Evolutionary conservation across 2,113 vertebrate genomes (phyloP).

Genomic region (Limnothrissa miodon): DNA sequence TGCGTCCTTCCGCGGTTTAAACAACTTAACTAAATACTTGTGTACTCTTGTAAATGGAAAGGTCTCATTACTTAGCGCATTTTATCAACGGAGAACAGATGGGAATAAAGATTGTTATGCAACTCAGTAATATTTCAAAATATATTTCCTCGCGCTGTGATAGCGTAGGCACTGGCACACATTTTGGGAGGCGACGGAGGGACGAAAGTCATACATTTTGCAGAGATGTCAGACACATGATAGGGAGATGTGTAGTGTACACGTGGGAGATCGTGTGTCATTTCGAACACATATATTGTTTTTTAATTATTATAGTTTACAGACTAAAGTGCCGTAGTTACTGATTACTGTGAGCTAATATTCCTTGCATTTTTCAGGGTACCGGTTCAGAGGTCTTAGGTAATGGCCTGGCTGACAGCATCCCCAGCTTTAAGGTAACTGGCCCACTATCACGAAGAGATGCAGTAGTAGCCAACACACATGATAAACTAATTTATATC

Average conservation of each 20-base stretch:
- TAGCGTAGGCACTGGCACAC: neutral
- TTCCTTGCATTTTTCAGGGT: neutral
- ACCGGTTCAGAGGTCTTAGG: neutral
- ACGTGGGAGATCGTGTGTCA: neutral
- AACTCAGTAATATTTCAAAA: neutral
- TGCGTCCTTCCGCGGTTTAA: neutral
- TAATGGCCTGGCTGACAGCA: conserved; percentile 38
- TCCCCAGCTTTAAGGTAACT: conserved; percentile 61
- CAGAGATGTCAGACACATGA: neutral
- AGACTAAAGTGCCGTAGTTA: neutral
- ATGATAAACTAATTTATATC: neutral
- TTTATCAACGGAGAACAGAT: neutral
- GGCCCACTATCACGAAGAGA: neutral
- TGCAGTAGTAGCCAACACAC: neutral
- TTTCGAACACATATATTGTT: neutral
- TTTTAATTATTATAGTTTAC: neutral
- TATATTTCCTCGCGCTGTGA: neutral
- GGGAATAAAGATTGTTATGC: neutral
- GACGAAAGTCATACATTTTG: neutral
- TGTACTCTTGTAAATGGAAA: neutral
- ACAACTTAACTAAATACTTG: neutral
- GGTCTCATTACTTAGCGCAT: too few species aligned
- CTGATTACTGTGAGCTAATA: neutral
- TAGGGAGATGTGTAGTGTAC: neutral
- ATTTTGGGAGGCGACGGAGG: neutral